Evolutionary conservation across 2,113 vertebrate species (phyloP).

Genomic region (Antechinus flavipes): DNA sequence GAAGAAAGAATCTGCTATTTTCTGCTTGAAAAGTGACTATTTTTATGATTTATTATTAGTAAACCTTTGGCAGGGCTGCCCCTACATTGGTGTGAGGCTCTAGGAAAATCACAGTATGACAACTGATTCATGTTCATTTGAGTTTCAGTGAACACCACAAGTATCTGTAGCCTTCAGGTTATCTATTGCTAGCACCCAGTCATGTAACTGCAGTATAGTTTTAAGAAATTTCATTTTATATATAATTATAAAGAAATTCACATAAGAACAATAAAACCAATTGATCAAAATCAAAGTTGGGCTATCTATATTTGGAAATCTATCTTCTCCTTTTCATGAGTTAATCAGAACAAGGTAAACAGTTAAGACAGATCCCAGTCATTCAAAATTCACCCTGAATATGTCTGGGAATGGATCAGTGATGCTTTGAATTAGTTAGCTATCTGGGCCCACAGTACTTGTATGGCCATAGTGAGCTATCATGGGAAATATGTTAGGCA

Average conservation of each 20-base stretch:
- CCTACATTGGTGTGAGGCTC: background rate
- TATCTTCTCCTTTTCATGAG: background rate
- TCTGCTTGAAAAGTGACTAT: background rate
- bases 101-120: background rate
- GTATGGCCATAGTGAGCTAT: background rate
- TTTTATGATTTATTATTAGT: background rate
- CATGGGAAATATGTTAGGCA: background rate
- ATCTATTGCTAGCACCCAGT: background rate
- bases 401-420: background rate
- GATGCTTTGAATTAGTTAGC: background rate
- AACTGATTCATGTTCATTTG: background rate
- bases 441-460: background rate
- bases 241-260: background rate
- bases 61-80: background rate
- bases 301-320: background rate
- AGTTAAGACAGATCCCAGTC: background rate
- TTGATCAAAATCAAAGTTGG: background rate
- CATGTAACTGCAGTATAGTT: background rate
- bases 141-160: background rate
- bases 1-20: background rate
- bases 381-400: background rate
- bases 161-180: background rate
- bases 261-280: background rate
- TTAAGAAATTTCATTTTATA: background rate
- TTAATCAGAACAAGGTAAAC: background rate